phyloP scores from a whole-genome alignment of 2,797 vertebrate species.

The Otolemur crassicaudatus region DNA sequence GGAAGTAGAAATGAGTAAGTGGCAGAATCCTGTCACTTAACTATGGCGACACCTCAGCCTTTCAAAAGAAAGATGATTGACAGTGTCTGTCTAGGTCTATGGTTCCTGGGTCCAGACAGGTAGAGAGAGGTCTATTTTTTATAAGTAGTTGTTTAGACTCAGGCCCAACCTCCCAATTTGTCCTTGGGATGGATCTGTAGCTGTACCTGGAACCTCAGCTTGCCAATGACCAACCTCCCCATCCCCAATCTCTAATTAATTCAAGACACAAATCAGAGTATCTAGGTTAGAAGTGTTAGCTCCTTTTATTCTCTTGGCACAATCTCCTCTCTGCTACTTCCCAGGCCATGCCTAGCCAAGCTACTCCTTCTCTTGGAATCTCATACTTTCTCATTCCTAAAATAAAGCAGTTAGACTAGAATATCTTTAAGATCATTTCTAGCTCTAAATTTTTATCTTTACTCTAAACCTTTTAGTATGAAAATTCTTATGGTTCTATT shows the following conservation, averaged over 20 bases:
- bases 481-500: constrained; percentile 44
- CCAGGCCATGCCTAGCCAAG: background rate
- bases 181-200: background rate
- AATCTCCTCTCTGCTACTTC: background rate
- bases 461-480: background rate
- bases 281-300: background rate
- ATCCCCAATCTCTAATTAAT: background rate
- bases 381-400: constrained; percentile 22
- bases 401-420: background rate
- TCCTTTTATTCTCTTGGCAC: background rate
- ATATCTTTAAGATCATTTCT: constrained; percentile 9
- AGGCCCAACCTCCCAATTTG: background rate
- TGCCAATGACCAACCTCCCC: background rate
- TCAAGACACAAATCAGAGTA: background rate
- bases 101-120: background rate
- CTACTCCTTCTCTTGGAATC: background rate
- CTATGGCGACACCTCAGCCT: background rate
- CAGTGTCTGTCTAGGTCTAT: background rate
- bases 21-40: background rate
- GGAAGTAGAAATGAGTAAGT: constrained; percentile 15
- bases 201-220: background rate
- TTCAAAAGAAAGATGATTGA: background rate
- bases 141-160: background rate
- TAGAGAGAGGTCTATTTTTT: background rate
- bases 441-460: constrained; percentile 26